A percentile compares a stretch with the other conserved stretches of the same genome.
Evolutionary conservation across 2,113 vertebrate genomes (phyloP).

Genomic region (Delphinapterus leucas): DNA sequence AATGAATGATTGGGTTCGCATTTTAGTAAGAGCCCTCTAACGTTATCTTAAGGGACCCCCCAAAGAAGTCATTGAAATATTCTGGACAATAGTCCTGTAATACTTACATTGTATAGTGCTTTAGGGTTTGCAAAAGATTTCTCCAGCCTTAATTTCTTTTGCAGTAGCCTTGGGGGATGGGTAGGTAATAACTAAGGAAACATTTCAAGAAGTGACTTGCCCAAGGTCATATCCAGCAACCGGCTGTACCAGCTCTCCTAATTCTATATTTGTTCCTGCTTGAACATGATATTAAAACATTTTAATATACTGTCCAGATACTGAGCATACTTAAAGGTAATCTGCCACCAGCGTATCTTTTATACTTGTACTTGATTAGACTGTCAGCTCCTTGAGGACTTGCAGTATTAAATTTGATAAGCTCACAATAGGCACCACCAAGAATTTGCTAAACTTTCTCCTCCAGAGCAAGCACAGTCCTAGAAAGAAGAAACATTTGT

Average conservation of each 20-base stretch:
- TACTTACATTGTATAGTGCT: not conserved
- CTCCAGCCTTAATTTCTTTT: slow-evolving; percentile 2
- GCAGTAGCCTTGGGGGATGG: not conserved
- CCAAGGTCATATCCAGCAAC: not conserved
- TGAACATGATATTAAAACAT: not conserved
- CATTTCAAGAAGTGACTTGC: not conserved
- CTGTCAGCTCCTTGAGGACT: not conserved
- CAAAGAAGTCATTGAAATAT: not conserved
- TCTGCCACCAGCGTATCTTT: not conserved
- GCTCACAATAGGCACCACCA: not conserved
- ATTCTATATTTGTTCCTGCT: not conserved
- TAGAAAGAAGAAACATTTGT: not conserved
- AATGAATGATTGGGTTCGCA: not conserved
- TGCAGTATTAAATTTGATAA: not conserved
- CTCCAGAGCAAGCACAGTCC: not conserved
- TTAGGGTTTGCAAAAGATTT: not conserved
- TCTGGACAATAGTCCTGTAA: not conserved
- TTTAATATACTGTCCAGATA: not conserved
- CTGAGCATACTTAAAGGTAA: not conserved
- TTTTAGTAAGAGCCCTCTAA: not conserved
- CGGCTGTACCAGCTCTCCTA: not conserved
- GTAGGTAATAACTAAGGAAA: not conserved
- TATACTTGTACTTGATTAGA: not conserved
- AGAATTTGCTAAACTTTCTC: not conserved
- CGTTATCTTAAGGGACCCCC: not conserved